phyloP scores from a whole-genome alignment of 2,888 invertebrate genomes.

The Lomographa bimaculata region DNA sequence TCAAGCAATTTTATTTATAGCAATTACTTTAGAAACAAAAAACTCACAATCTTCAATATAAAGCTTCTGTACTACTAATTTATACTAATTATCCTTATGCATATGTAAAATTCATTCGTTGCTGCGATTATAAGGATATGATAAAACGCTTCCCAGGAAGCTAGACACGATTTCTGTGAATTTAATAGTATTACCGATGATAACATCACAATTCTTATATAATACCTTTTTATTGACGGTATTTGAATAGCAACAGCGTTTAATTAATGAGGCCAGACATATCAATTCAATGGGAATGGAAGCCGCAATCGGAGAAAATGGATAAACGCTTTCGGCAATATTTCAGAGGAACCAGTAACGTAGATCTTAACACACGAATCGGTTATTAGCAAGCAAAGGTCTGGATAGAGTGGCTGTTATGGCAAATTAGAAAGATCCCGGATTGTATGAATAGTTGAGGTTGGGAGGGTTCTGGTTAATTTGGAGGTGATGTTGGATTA shows the following conservation, averaged over 20 bases:
- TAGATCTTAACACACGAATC: slow-evolving; percentile 25
- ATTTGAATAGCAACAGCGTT: slow-evolving; percentile 7
- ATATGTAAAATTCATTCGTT: slow-evolving; percentile 30
- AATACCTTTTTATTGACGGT: slow-evolving; percentile 6
- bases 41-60: slow-evolving; percentile 23
- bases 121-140: slow-evolving; percentile 31
- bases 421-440: slow-evolving; percentile 37
- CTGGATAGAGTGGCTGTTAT: slow-evolving; percentile 30
- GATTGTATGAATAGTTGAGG: slow-evolving; percentile 19
- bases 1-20: slow-evolving; percentile 11
- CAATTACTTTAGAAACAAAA: slow-evolving; percentile 9
- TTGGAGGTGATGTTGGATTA: slow-evolving; percentile 58
- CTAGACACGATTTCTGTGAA: slow-evolving; percentile 33
- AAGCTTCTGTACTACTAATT: slow-evolving; percentile 24
- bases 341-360: slow-evolving; percentile 35
- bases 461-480: slow-evolving; percentile 36
- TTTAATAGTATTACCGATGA: slow-evolving; percentile 36
- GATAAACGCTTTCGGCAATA: slow-evolving; percentile 49
- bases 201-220: slow-evolving; percentile 35
- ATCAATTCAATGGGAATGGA: slow-evolving; percentile 45
- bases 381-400: slow-evolving; percentile 26
- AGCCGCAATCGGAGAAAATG: slow-evolving; percentile 45
- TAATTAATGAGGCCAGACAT: slow-evolving; percentile 22
- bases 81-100: slow-evolving; percentile 30
- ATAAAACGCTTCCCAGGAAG: slow-evolving; percentile 41